Conservation (phyloP, 2,113 vertebrate species). For the Barnardius zonarius region DNA sequence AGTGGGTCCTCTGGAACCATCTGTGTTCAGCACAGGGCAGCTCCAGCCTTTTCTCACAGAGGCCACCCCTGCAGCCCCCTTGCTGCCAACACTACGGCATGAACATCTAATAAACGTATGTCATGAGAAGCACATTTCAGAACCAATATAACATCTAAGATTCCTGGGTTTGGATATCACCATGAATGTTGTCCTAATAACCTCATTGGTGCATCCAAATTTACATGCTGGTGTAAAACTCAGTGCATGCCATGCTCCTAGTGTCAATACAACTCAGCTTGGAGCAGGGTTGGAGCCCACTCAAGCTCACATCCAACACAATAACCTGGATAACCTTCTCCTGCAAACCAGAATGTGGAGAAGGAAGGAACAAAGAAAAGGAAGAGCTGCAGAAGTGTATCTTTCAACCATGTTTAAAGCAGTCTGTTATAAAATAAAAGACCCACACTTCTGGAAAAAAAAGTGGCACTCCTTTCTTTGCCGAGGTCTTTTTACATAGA, state of each 20-base stretch:
- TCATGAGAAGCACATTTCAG: neutral
- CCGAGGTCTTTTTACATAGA: neutral
- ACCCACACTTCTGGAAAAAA: neutral
- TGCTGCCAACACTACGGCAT: neutral
- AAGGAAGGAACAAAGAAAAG: neutral
- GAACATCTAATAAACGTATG: neutral
- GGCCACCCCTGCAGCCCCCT: rapidly evolving
- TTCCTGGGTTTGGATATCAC: neutral
- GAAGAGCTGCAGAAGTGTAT: neutral
- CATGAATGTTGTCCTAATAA: neutral
- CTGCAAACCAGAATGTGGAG: neutral
- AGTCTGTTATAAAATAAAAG: neutral
- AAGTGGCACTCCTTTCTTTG: neutral
- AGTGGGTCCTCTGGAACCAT: neutral
- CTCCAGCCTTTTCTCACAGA: neutral
- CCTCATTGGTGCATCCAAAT: neutral
- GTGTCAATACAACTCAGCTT: neutral
- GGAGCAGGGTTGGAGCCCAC: neutral
- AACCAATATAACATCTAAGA: neutral
- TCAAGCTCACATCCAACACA: neutral
- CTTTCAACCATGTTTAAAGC: neutral
- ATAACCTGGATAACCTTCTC: neutral
- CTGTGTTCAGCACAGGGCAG: neutral
- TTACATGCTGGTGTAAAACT: neutral
- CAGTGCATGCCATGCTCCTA: neutral